Conservation (phyloP, 2,888 invertebrate genomes). For the Criorhina ranunculi region DNA sequence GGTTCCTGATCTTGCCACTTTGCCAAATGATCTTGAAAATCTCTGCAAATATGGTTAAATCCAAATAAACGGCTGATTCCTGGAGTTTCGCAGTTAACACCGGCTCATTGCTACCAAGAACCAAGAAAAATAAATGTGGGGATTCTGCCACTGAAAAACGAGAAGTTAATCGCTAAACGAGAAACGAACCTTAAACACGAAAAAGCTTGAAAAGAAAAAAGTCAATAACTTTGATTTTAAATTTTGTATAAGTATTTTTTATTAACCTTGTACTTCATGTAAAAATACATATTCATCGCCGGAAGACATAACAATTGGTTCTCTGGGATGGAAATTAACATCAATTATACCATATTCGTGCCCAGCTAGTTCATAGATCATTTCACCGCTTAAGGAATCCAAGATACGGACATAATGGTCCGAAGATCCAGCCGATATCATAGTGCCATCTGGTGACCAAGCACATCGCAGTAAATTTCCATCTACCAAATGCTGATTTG, state of each 20-base stretch:
- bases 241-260: neutral
- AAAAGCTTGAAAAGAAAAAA: too few relatives aligned
- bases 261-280: slow-evolving; percentile 2
- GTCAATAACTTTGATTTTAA: too few relatives aligned
- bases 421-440: slow-evolving; percentile 88
- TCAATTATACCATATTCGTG: slow-evolving; percentile 17
- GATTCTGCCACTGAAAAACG: too few relatives aligned
- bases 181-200: too few relatives aligned
- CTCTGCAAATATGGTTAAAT: too few relatives aligned
- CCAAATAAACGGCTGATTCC: too few relatives aligned
- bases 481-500: slow-evolving; percentile 98
- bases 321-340: slow-evolving; percentile 30
- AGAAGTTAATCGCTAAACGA: too few relatives aligned
- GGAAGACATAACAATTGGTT: slow-evolving; percentile 27
- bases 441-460: slow-evolving; percentile 95
- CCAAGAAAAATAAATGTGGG: too few relatives aligned
- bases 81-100: too few relatives aligned
- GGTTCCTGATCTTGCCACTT: too few relatives aligned
- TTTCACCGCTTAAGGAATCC: slow-evolving; percentile 92
- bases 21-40: too few relatives aligned
- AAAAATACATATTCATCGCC: neutral
- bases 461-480: slow-evolving; percentile 96
- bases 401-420: slow-evolving; percentile 97
- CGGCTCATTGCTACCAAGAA: too few relatives aligned
- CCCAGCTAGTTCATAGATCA: neutral